Base-by-base conservation (phyloP, 1,140 invertebrate species). In the Drosophila albomicans region DNA sequence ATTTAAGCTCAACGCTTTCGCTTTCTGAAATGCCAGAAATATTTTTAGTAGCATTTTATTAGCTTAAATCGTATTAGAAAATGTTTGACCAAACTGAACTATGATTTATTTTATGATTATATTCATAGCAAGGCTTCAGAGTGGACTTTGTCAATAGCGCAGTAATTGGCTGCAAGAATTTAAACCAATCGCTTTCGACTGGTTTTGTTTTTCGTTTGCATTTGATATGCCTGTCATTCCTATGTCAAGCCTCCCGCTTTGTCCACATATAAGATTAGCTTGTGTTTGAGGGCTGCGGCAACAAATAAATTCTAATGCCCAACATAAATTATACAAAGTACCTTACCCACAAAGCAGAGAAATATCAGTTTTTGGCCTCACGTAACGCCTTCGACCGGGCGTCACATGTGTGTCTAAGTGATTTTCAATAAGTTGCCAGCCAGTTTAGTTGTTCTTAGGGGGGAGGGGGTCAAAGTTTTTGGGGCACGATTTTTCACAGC, bases 381-480 rank as follows among this genome's bases (percentile, higher is more conserved):
- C 80, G 84, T 84, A 87, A 75, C 52, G 67, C 63, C 32, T 62
- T 62, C 66, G 45, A 28, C 51, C 43, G 49, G 75, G 67, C 84
- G 84, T 89, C 84, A 88, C 84, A 88, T 88, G 84, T 88, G 84
- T 88, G 84, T 88, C 84, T 88, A 88, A 88, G 84, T 88, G 84
- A 88, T 88, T 88, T 88, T 88, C 84, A 88, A 88, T 88, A 88
- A 88, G 84, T 88, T 88, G 78, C 64, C 45, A 71, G 62, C 74
- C 74, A 52, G 58, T 69, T 41, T 56, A 51, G 51, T 30, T 25
- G n/a, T 0, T 13, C 8, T 20, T 28, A 1, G 51, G 51, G 7
- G 63, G 70, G 66, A 59, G 64, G 48, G 73, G 84, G 84, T 88
- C 85, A 88, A 88, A 84, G 85, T 87, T 89, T 87, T 78, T 78